Evolutionary conservation across 92 coral and sea anemone genomes (phyloP).

Genomic region (Porites evermanni): DNA sequence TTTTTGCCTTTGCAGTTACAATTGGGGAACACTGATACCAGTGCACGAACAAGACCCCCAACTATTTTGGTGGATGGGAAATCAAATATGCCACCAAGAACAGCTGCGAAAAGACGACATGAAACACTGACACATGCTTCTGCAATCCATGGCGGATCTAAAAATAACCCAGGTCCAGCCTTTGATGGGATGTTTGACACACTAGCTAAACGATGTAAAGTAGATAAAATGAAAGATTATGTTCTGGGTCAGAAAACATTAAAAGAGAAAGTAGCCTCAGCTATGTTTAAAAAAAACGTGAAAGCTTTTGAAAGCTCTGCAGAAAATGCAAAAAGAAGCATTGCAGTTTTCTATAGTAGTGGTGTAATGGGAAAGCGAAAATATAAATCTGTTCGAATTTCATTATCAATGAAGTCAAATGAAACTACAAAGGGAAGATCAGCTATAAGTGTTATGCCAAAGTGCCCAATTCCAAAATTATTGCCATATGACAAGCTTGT

Average conservation of each 20-base stretch:
- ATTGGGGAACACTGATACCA: conserved; percentile 7
- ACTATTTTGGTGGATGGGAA: conserved; percentile 32
- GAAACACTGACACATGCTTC: conserved; percentile 18
- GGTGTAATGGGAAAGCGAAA: conserved; percentile 61
- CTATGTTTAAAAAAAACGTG: background rate
- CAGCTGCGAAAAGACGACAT: conserved; percentile 37
- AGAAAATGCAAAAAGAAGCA: conserved; percentile 49
- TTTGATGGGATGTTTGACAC: conserved; percentile 51
- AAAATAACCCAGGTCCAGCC: conserved; percentile 37
- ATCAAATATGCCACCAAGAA: conserved; percentile 25
- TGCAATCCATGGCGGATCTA: conserved; percentile 43
- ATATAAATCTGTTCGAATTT: conserved; percentile 56
- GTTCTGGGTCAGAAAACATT: conserved; percentile 37
- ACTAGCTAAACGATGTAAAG: conserved; percentile 48
- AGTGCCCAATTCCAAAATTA: conserved; percentile 16
- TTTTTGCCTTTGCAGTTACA: background rate
- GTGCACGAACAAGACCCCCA: conserved; percentile 28
- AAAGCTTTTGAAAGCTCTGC: conserved; percentile 24
- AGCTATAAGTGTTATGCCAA: conserved; percentile 47
- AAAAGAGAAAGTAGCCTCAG: conserved; percentile 33
- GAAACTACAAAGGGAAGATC: conserved; percentile 13
- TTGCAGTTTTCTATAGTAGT: conserved; percentile 62
- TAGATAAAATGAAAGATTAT: conserved; percentile 43
- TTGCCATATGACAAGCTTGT: conserved; percentile 50
- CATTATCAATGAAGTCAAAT: conserved; percentile 47